Conservation (phyloP, 1,140 invertebrate genomes). For the Augochlora pura region DNA sequence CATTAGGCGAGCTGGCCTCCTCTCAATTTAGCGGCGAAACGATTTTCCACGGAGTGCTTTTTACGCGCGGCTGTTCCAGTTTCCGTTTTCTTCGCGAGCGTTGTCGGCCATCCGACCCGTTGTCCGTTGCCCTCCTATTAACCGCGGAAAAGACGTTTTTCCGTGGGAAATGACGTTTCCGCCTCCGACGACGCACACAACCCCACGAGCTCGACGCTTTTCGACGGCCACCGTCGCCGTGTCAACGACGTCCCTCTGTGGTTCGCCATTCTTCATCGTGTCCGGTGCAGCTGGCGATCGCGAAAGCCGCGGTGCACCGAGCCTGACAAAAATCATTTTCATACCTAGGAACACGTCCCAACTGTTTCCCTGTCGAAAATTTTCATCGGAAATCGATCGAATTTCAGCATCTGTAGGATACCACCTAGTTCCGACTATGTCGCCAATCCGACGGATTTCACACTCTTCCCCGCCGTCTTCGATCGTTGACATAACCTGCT, state of each 20-base stretch:
- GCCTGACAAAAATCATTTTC: background rate
- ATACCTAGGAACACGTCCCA: background rate
- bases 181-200: constrained; percentile 2
- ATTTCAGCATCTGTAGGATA: background rate
- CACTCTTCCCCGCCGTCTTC: background rate
- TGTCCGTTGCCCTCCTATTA: constrained; percentile 14
- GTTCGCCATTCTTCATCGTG: background rate
- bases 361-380: background rate
- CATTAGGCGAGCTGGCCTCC: background rate
- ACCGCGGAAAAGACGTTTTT: constrained; percentile 24
- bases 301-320: background rate
- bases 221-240: background rate
- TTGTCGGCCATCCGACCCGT: background rate
- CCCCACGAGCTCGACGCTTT: background rate
- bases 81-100: background rate
- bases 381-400: background rate
- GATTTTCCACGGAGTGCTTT: constrained; percentile 34
- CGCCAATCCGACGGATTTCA: background rate
- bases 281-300: background rate
- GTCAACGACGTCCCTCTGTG: too few relatives aligned
- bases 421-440: background rate
- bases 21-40: constrained; percentile 3
- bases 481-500: background rate
- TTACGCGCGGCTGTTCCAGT: constrained; percentile 1
- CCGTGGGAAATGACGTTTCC: constrained; percentile 40